A percentile compares a stretch with the other conserved stretches of the same genome.
Conservation (phyloP, 2,888 invertebrate genomes). For the Therioaphis trifolii region DNA sequence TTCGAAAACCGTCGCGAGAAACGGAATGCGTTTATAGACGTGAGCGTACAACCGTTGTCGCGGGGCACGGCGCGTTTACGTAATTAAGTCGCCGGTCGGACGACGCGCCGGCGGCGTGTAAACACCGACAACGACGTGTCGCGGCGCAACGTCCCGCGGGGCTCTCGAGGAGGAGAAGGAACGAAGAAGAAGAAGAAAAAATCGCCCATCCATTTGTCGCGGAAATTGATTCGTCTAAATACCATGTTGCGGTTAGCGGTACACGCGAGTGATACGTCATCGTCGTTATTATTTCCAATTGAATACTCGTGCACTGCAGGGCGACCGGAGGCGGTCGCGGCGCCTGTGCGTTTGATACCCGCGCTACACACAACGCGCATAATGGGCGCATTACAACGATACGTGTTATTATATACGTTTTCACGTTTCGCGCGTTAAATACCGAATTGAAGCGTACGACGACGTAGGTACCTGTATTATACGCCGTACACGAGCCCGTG, state of each 20-base stretch:
- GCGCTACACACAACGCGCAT: background rate
- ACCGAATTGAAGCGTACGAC: background rate
- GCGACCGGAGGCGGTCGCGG: background rate
- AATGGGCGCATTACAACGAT: background rate
- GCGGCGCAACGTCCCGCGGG: no score
- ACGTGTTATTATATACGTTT: background rate
- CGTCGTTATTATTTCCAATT: background rate
- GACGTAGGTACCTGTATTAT: background rate
- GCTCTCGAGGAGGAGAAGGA: no score
- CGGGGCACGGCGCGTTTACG: background rate
- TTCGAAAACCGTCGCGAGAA: no score
- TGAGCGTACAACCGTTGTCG: no score
- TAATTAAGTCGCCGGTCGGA: background rate
- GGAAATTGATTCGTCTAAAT: no score
- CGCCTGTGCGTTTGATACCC: conserved; percentile 10
- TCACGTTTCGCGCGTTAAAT: background rate
- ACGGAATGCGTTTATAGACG: no score
- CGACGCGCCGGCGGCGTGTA: no score
- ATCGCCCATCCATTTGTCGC: background rate
- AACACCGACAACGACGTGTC: no score
- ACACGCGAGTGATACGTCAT: background rate
- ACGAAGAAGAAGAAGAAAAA: background rate
- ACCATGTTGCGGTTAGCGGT: no score
- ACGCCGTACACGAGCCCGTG: no score
- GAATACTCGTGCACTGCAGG: background rate